Evolutionary conservation across 2,113 vertebrate species (phyloP), one percentile per base, ranked within the genome.

Genomic region (Drymodes brunneopygia): DNA sequence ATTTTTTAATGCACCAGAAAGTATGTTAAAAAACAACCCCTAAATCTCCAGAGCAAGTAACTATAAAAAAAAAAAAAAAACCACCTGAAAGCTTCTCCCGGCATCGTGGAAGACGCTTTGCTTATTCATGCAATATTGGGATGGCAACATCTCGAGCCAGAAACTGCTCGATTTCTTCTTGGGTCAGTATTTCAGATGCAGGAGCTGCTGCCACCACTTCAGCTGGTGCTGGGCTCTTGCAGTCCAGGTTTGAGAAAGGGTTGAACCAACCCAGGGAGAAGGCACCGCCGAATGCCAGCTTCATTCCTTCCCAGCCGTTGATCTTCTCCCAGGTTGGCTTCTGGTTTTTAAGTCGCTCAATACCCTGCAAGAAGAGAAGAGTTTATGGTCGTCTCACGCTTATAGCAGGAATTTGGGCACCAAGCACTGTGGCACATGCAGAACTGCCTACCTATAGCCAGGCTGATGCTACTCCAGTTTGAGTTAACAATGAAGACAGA

Each of bases 311-410:
- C 98, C 99, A 99, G 93, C 98, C 97, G 0, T 97, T 84, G 24
- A 69, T 93, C 97, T 92, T 98, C 95, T 98, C 98, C 98, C 99
- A 98, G 24, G 97, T 98, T 16, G 98, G 98, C 13, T 98, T 97
- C 96, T 99, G 98, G 10, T 99, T 98, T 88, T 99, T 99, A 80
- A 99, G 98, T 60, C 98, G 98, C 91, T 99, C 99, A 12, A 99
- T 99, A 50, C 98, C 99, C 99, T 99, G 97, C n/a, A 94, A 97
- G 92, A 91, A 94, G 29, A 96, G 80, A 89, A 92, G 29, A 87
- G 53, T 25, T 70, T 35, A 60, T 44, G 69, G 72, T 95, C 0
- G 0, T 47, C 31, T 93, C 51, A 40, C 0, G 0, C 51, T 51
- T 21, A 19, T 0, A 65, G 57, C 5, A 22, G 45, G 35, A 17